Base-by-base conservation (phyloP, 2,113 vertebrate species). In the Rana temporaria region DNA sequence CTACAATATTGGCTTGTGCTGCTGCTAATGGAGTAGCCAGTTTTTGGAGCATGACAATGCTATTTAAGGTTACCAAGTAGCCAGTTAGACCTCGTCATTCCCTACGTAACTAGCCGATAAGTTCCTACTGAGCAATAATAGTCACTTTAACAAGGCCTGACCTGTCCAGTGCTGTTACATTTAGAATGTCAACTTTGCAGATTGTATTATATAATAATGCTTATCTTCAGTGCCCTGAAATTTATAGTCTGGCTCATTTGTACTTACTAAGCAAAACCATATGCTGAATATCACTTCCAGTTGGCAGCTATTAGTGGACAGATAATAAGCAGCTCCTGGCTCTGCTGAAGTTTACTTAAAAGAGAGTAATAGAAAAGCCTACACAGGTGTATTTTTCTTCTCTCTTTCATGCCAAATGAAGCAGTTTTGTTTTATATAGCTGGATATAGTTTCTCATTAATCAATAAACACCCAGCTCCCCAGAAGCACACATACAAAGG, bases 21-120 rank as follows among this genome's bases (percentile, higher is more conserved):
- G 42, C 42, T 12, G 42, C 9, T 12, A 0, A 12, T 48, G 42
- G 11, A 48, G 12, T 48, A 48, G 42, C 9, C 12, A 14, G 6
- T 9, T 48, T 48, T 2, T 48, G 42, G 11, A 48, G 6, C 12
- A 48, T 14, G 12, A 48, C 9, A 9, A 11, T 8, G 11, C 12
- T 48, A 48, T 48, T 48, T 12, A 48, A 48, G 42, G 42, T 48
- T 48, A 48, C 42, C 42, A 48, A 48, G 12, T 11, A 8, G 42
- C 42, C 9, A 12, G 42, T 48, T 48, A 48, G 42, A 14, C 9
- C 42, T 48, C 42, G 42, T 3, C 42, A 87, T 87, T 82, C 84
- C 42, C 9, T 48, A 48, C 42, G 42, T 8, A 48, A 14, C 42
- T 11, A 48, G 42, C 42, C 14, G 42, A 48, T 48, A 8, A 48